Evolutionary conservation across 2,888 invertebrate genomes (phyloP).

Genomic region (Dynastes tityus): DNA sequence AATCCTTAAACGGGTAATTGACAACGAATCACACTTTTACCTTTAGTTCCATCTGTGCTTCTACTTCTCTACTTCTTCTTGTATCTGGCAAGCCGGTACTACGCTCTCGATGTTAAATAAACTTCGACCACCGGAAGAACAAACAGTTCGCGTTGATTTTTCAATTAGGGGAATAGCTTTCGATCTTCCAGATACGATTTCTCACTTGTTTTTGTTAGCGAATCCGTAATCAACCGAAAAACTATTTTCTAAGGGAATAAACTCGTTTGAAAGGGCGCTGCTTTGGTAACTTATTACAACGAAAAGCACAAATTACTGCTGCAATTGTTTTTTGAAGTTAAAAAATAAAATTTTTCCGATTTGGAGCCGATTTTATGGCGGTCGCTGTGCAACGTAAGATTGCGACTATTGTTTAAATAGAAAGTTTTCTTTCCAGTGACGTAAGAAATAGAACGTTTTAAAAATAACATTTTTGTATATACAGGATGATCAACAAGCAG

Average conservation of each 20-base stretch:
- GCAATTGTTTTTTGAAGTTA: too few relatives aligned
- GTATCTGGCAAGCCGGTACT: neutral
- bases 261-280: neutral
- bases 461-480: too few relatives aligned
- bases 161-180: constrained; percentile 45
- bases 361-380: too few relatives aligned
- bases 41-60: neutral
- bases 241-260: constrained; percentile 19
- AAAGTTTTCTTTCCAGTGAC: too few relatives aligned
- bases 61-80: constrained; percentile 11
- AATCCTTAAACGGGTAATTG: constrained; percentile 16
- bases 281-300: neutral
- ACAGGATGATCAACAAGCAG: too few relatives aligned
- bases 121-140: constrained; percentile 40
- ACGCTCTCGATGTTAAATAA: constrained; percentile 37
- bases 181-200: constrained; percentile 40
- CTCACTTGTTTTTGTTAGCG: constrained; percentile 30
- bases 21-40: constrained; percentile 19
- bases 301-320: too few relatives aligned
- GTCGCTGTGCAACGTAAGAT: too few relatives aligned
- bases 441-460: too few relatives aligned
- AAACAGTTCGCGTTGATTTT: constrained; percentile 45
- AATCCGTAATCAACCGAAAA: constrained; percentile 42
- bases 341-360: too few relatives aligned
- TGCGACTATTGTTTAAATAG: too few relatives aligned